Percentiles rank a stretch among this genome's conserved stretches.
phyloP scores from a whole-genome alignment of 2,888 invertebrate species.

The Xestia rhomboidea region DNA sequence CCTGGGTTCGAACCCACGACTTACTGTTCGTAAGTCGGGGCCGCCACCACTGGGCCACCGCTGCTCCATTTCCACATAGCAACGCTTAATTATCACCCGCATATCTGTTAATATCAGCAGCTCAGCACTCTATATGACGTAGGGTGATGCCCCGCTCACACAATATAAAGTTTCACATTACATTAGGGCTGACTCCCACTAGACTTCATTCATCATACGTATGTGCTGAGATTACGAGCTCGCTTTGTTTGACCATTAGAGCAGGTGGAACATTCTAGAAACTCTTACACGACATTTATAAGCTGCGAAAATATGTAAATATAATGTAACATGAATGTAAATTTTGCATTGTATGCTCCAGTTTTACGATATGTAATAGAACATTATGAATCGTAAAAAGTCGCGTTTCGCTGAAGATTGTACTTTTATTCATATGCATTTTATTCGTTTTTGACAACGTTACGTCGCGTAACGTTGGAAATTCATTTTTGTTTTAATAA shows the following conservation, averaged over 20 bases:
- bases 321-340: constrained; percentile 41
- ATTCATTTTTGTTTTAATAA: constrained; percentile 27
- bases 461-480: constrained; percentile 15
- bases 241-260: constrained; percentile 42
- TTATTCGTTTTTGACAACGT: constrained; percentile 41
- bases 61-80: too few species aligned
- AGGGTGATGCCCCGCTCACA: constrained; percentile 24
- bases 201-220: constrained; percentile 47
- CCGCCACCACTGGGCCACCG: too few species aligned
- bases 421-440: constrained; percentile 34
- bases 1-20: too few species aligned
- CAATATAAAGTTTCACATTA: constrained; percentile 58
- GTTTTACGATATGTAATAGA: constrained; percentile 57
- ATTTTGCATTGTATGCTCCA: constrained; percentile 35
- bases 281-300: constrained; percentile 28
- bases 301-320: constrained; percentile 45
- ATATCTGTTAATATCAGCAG: constrained; percentile 34
- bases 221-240: constrained; percentile 34
- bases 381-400: constrained; percentile 58
- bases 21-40: too few species aligned
- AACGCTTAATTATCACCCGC: constrained; percentile 17
- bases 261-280: constrained; percentile 27
- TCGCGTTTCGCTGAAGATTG: constrained; percentile 25
- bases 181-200: constrained; percentile 48
- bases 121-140: constrained; percentile 13